A percentile compares a stretch with the other conserved stretches of the same genome.
These are phyloP conservation scores for Parthenolecanium corni DNA, from an alignment of 2,888 invertebrate species.

Conservation along the genomic window DNA sequence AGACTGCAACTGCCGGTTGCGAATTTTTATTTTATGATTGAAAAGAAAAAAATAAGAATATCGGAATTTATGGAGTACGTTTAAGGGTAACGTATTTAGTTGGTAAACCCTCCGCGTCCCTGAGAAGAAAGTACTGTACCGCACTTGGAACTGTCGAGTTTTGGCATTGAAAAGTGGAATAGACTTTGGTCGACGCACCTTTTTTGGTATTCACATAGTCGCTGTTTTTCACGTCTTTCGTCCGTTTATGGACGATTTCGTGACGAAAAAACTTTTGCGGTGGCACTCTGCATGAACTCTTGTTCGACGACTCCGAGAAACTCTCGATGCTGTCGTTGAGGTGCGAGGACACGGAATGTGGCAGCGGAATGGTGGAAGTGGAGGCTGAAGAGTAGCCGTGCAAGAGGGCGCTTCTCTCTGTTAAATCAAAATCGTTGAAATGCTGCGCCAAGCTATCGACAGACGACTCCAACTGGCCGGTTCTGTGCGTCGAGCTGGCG, in stretches of 20 bases:
- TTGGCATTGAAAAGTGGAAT: too few relatives aligned
- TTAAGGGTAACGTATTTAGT: too few relatives aligned
- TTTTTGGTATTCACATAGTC: not conserved
- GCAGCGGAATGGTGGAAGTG: slow-evolving; percentile 71
- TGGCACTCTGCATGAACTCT: not conserved
- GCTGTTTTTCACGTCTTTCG: not conserved
- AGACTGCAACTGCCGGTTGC: too few relatives aligned
- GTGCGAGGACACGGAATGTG: slow-evolving; percentile 52
- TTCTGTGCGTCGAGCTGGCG: slow-evolving; percentile 3
- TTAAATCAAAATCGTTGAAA: slow-evolving; percentile 13
- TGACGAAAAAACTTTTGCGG: not conserved
- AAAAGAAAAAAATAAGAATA: too few relatives aligned
- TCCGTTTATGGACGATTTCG: not conserved
- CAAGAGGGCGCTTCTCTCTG: slow-evolving; percentile 30
- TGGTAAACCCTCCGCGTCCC: too few relatives aligned
- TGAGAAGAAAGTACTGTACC: too few relatives aligned
- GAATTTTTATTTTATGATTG: too few relatives aligned
- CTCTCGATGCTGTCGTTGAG: slow-evolving; percentile 22
- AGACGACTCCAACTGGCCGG: slow-evolving; percentile 2
- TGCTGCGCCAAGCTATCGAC: slow-evolving; percentile 17
- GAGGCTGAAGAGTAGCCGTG: slow-evolving; percentile 56
- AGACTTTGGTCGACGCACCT: too few relatives aligned
- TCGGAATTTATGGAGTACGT: too few relatives aligned
- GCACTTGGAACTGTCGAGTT: too few relatives aligned
- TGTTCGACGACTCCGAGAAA: slow-evolving; percentile 29